Conservation (phyloP, 2,888 invertebrate species). For the Esperia sulphurella region DNA sequence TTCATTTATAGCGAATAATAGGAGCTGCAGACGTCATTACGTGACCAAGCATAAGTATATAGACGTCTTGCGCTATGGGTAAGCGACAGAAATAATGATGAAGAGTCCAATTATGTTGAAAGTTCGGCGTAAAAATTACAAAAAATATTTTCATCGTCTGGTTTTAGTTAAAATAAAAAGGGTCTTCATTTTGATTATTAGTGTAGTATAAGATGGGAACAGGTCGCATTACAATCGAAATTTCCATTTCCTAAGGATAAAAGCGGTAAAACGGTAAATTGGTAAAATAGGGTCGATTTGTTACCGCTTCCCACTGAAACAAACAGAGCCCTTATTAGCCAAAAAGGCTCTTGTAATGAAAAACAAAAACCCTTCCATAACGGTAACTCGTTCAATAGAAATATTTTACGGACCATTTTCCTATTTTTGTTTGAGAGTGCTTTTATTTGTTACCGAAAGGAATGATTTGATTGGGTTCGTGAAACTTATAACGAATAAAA, state of each 20-base stretch:
- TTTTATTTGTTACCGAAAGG: constrained; percentile 10
- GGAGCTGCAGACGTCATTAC: too few relatives aligned
- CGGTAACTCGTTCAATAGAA: constrained; percentile 17
- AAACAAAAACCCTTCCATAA: constrained; percentile 35
- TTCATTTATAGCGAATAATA: too few relatives aligned
- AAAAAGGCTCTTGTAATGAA: constrained; percentile 33
- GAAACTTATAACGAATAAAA: background rate
- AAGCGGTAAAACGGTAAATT: constrained; percentile 15
- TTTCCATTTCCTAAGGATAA: background rate
- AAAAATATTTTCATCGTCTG: too few relatives aligned
- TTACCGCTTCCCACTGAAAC: constrained; percentile 12
- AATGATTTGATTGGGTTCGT: constrained; percentile 5
- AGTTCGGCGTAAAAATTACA: too few relatives aligned
- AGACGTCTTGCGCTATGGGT: too few relatives aligned
- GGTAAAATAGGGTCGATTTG: constrained; percentile 21
- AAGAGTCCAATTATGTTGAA: too few relatives aligned
- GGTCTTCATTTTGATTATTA: too few relatives aligned
- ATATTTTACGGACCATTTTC: constrained; percentile 25
- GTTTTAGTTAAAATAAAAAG: too few relatives aligned
- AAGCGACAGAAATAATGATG: too few relatives aligned
- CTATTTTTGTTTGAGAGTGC: constrained; percentile 19
- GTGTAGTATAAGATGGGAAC: too few relatives aligned
- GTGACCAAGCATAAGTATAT: too few relatives aligned
- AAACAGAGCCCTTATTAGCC: constrained; percentile 40
- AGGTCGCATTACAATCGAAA: background rate